Conservation (phyloP, 2,888 invertebrate species). For the Vandiemenella viatica region DNA sequence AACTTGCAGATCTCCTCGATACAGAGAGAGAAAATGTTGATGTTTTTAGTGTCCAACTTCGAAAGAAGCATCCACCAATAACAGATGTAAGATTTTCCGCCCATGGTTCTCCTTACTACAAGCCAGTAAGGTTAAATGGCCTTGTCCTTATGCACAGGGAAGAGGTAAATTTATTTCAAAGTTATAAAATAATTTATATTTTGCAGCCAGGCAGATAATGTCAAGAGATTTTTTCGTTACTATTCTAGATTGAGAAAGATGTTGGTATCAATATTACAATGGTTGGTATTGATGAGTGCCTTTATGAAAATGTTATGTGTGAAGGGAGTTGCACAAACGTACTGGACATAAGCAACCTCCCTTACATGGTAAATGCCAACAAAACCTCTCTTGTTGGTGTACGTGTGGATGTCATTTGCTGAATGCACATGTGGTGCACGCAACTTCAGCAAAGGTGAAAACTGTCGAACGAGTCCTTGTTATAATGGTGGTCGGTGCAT, state of each 20-base stretch:
- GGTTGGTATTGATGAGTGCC: slow-evolving; percentile 94
- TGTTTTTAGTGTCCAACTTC: slow-evolving; percentile 86
- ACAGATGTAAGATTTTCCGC: slow-evolving; percentile 90
- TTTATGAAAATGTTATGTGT: slow-evolving; percentile 88
- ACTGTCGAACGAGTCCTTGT: slow-evolving; percentile 80
- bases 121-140: slow-evolving; percentile 85
- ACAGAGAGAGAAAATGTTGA: slow-evolving; percentile 83
- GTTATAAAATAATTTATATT: too few relatives aligned
- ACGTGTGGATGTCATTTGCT: slow-evolving; percentile 76
- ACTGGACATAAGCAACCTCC: slow-evolving; percentile 73
- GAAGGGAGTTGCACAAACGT: slow-evolving; percentile 93
- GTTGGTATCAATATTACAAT: slow-evolving; percentile 94
- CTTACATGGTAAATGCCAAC: slow-evolving; percentile 94
- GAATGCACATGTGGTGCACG: slow-evolving; percentile 88
- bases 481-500: slow-evolving; percentile 93
- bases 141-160: slow-evolving; percentile 84
- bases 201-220: background rate
- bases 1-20: slow-evolving; percentile 70
- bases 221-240: background rate
- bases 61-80: slow-evolving; percentile 71
- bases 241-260: slow-evolving; percentile 60
- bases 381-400: slow-evolving; percentile 94
- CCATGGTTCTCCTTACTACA: slow-evolving; percentile 90
- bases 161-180: slow-evolving; percentile 38
- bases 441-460: slow-evolving; percentile 79